phyloP scores from a whole-genome alignment of 2,888 invertebrate species.

The Rhingia rostrata region DNA sequence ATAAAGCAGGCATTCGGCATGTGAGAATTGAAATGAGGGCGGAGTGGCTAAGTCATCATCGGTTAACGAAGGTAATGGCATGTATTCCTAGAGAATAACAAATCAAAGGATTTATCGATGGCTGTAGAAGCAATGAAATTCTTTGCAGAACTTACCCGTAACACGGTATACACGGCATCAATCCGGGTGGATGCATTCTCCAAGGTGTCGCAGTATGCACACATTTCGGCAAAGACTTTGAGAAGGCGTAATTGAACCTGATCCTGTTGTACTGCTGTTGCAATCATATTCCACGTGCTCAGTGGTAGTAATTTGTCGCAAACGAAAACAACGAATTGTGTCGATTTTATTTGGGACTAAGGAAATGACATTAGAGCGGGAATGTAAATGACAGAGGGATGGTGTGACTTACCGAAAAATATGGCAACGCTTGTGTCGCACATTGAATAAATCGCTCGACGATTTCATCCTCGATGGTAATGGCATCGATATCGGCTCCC shows the following conservation, averaged over 20 bases:
- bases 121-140: background rate
- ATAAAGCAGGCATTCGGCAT: conserved; percentile 95
- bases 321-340: conserved; percentile 92
- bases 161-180: conserved; percentile 89
- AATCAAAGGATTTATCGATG: background rate
- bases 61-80: conserved; percentile 93
- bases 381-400: background rate
- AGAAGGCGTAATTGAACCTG: conserved; percentile 90
- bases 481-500: conserved; percentile 85
- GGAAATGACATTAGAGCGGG: conserved; percentile 72
- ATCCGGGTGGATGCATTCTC: conserved; percentile 90
- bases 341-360: conserved; percentile 93
- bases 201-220: conserved; percentile 89
- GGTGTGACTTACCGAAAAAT: conserved; percentile 91
- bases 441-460: conserved; percentile 92
- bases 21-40: conserved; percentile 95
- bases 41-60: conserved; percentile 85
- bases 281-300: conserved; percentile 86
- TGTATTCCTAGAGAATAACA: conserved; percentile 87
- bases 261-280: conserved; percentile 85
- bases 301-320: conserved; percentile 92
- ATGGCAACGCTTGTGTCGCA: conserved; percentile 91
- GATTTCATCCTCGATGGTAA: conserved; percentile 87
- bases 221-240: conserved; percentile 93
- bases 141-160: conserved; percentile 87